A percentile compares a stretch with the other conserved stretches of the same genome.
Conservation (phyloP, 2,797 vertebrate species). For the Brachyrhaphis roseni region DNA sequence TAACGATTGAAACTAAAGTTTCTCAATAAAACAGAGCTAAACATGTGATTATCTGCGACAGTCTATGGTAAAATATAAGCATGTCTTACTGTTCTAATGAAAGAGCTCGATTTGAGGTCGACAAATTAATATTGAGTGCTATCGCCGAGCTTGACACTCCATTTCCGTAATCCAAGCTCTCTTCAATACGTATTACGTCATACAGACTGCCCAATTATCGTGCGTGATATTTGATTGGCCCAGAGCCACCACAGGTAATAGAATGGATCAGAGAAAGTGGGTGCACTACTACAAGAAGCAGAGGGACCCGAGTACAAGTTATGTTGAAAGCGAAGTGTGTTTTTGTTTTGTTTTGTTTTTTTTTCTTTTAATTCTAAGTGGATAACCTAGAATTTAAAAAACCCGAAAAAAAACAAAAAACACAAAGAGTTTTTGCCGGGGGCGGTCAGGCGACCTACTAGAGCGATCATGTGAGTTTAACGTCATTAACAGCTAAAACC, state of each 20-base stretch:
- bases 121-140: neutral
- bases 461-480: neutral
- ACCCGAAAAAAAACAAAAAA: too few relatives aligned
- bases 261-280: neutral
- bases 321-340: neutral
- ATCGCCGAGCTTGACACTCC: constrained; percentile 28
- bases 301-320: neutral
- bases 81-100: constrained; percentile 37
- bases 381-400: too few relatives aligned
- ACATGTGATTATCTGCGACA: neutral
- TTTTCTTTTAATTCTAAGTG: neutral
- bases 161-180: constrained; percentile 46
- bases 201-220: neutral
- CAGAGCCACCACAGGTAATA: neutral
- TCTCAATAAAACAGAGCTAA: neutral
- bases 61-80: fast-evolving
- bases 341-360: too few relatives aligned
- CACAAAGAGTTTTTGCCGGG: neutral
- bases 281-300: neutral
- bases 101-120: neutral
- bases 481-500: neutral
- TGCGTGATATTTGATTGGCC: constrained; percentile 27
- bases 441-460: neutral
- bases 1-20: neutral
- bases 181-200: constrained; percentile 34